Conservation (phyloP, 2,797 vertebrate species). For the Gorsachius magnificus region DNA sequence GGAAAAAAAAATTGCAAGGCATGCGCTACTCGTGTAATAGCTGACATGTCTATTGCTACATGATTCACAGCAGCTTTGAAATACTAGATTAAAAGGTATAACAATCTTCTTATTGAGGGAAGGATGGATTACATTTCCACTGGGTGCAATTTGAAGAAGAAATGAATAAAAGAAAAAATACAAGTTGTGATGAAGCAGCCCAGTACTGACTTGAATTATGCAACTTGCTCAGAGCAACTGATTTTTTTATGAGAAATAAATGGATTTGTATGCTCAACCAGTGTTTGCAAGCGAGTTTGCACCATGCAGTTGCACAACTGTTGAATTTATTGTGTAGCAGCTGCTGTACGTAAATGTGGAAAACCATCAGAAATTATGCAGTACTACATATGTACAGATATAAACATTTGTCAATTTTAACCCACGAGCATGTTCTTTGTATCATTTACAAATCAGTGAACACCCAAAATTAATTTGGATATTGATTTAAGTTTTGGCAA, state of each 20-base stretch:
- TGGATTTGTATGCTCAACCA: neutral
- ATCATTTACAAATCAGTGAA: neutral
- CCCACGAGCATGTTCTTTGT: neutral
- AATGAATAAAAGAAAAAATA: neutral
- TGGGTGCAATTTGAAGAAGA: neutral
- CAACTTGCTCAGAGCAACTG: neutral
- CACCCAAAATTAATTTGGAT: neutral
- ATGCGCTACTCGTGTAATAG: neutral
- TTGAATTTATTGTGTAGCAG: neutral
- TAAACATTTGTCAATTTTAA: neutral
- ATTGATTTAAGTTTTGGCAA: neutral
- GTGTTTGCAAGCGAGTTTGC: neutral
- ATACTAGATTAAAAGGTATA: neutral
- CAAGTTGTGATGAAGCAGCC: neutral
- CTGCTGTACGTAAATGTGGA: neutral
- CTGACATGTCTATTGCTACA: neutral
- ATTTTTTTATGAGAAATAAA: slow-evolving; percentile 20
- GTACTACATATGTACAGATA: neutral
- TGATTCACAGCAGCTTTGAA: slow-evolving; percentile 13
- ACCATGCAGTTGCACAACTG: neutral
- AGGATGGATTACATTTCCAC: slow-evolving; percentile 24
- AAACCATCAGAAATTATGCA: neutral
- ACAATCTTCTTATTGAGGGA: neutral
- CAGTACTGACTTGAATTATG: neutral
- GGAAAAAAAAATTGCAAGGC: neutral